Evolutionary conservation across 35 echinoderm and acorn worm species (phyloP).

Genomic region (Patiria miniata): DNA sequence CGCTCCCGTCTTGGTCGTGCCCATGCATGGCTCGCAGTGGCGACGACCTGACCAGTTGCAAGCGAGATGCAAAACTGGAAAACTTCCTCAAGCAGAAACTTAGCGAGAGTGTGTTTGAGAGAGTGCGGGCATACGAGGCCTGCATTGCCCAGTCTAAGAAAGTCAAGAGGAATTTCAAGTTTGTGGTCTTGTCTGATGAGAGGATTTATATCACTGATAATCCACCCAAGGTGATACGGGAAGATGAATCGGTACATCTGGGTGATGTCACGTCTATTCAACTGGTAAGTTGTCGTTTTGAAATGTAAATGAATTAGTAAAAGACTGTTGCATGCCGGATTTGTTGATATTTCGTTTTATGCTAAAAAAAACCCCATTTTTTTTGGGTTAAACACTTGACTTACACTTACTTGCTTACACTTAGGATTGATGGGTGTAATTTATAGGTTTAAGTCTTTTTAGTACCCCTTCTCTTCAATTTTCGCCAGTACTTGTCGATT

Average conservation of each 20-base stretch:
- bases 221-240: constrained; percentile 83
- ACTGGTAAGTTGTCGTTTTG: constrained; percentile 67
- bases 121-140: constrained; percentile 77
- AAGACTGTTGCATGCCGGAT: no score
- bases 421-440: no score
- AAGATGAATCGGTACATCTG: constrained; percentile 83
- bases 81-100: constrained; percentile 91
- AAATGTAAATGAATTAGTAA: background rate
- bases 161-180: constrained; percentile 87
- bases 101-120: constrained; percentile 72
- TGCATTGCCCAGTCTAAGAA: constrained; percentile 88
- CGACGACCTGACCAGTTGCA: constrained; percentile 42
- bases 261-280: constrained; percentile 74
- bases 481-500: no score
- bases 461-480: no score
- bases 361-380: no score
- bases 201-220: constrained; percentile 85
- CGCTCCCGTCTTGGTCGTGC: background rate
- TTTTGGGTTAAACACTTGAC: no score
- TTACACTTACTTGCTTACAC: no score
- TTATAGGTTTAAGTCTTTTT: no score
- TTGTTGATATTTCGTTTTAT: no score
- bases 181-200: constrained; percentile 76
- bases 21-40: constrained; percentile 83
- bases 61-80: constrained; percentile 84